Percentiles rank a stretch among this genome's conserved stretches.
Conservation (phyloP, 2,888 invertebrate genomes). For the Apamea epomidion region DNA sequence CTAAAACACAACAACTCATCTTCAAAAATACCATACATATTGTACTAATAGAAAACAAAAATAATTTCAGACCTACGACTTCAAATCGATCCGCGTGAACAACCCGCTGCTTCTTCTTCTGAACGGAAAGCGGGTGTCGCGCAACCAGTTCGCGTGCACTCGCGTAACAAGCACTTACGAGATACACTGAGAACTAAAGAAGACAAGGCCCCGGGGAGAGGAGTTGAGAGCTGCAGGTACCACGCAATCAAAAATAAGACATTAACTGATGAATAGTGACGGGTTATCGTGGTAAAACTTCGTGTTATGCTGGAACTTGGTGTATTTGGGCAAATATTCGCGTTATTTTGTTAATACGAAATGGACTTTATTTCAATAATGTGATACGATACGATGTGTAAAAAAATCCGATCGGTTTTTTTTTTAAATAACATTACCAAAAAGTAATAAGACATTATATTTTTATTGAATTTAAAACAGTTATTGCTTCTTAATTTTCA, state of each 20-base stretch:
- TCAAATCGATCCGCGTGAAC: conserved; percentile 94
- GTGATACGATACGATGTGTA: too few relatives aligned
- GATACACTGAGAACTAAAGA: conserved; percentile 77
- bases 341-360: background rate
- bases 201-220: conserved; percentile 20
- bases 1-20: background rate
- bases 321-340: background rate
- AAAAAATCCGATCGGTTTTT: too few relatives aligned
- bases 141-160: conserved; percentile 92
- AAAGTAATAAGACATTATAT: too few relatives aligned
- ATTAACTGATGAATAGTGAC: background rate
- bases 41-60: background rate
- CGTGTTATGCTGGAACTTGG: background rate
- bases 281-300: conserved; percentile 1
- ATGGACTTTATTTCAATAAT: background rate
- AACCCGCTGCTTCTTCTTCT: conserved; percentile 94
- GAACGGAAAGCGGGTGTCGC: conserved; percentile 94
- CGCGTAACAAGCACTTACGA: conserved; percentile 92
- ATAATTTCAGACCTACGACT: conserved; percentile 92
- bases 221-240: conserved; percentile 29
- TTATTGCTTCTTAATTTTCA: too few relatives aligned
- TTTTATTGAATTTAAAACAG: too few relatives aligned
- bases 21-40: background rate
- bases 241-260: conserved; percentile 18
- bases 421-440: too few relatives aligned